phyloP scores from a whole-genome alignment of 2,888 invertebrate species.

The Drosophila rubida region DNA sequence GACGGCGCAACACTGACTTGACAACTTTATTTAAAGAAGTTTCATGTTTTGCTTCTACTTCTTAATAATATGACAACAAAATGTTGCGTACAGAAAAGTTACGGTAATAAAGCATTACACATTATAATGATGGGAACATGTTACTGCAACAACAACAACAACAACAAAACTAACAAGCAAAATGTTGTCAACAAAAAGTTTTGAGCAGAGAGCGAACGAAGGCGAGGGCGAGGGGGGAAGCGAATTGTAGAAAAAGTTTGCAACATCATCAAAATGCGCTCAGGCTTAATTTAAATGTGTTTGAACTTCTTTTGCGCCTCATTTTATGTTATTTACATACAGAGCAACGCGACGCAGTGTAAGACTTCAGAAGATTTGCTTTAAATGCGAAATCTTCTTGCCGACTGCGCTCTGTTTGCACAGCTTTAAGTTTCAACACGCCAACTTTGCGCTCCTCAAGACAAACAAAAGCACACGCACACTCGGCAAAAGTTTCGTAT shows the following conservation, averaged over 20 bases:
- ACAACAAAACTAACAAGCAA: conserved; percentile 62
- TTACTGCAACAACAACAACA: conserved; percentile 41
- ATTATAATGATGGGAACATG: conserved; percentile 72
- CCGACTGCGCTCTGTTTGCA: conserved; percentile 30
- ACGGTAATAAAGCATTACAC: conserved; percentile 59
- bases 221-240: too few relatives aligned
- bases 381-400: conserved; percentile 37
- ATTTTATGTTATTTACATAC: conserved; percentile 64
- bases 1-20: conserved; percentile 34
- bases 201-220: conserved; percentile 21
- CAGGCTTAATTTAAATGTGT: conserved; percentile 75
- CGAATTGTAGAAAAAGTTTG: conserved; percentile 52
- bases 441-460: conserved; percentile 21
- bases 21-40: conserved; percentile 53
- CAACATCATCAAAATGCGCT: conserved; percentile 73
- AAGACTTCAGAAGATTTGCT: conserved; percentile 47
- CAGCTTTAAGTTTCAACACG: conserved; percentile 54
- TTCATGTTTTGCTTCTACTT: conserved; percentile 25
- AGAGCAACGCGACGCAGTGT: conserved; percentile 4
- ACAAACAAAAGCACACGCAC: conserved; percentile 33
- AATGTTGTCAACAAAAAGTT: conserved; percentile 65
- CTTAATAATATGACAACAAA: conserved; percentile 30
- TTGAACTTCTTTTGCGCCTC: conserved; percentile 61
- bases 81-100: conserved; percentile 61
- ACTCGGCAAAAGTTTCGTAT: conserved; percentile 36